These are phyloP conservation scores for Halcyon chelicuti DNA, from an alignment of 2,797 vertebrate genomes.

Conservation along the genomic window DNA sequence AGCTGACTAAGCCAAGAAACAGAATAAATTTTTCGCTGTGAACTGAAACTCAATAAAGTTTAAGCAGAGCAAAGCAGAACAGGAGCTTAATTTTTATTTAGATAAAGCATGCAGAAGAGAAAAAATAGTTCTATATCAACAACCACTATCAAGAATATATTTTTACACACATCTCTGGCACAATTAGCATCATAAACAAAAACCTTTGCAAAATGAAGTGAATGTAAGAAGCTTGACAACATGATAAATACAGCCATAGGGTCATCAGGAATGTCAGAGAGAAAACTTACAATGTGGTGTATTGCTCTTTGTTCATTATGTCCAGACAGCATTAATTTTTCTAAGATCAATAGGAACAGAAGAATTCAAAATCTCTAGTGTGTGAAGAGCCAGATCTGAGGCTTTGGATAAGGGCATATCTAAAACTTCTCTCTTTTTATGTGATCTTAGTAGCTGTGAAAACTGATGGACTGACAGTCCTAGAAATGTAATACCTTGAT, in stretches of 20 bases:
- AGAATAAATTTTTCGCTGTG: background rate
- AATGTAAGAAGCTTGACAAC: background rate
- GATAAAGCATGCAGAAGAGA: background rate
- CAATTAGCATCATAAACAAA: background rate
- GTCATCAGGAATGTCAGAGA: background rate
- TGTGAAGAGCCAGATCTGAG: background rate
- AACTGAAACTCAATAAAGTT: background rate
- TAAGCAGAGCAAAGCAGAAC: background rate
- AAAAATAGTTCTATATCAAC: background rate
- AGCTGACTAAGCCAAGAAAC: background rate
- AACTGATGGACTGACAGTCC: background rate
- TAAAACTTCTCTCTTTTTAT: background rate
- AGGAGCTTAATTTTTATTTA: background rate
- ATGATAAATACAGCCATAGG: background rate
- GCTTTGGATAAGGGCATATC: background rate
- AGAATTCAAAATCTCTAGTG: background rate
- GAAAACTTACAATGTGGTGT: accelerated
- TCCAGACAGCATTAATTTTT: background rate
- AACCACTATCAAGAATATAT: background rate
- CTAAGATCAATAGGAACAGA: background rate
- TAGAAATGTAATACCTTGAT: background rate
- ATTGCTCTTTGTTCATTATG: background rate
- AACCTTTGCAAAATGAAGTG: background rate
- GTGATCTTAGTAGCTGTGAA: background rate
- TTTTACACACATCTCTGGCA: background rate